Evolutionary conservation across 2,888 invertebrate species (phyloP), one percentile per base, ranked within the genome.

Genomic region (Conchocele bisecta): DNA sequence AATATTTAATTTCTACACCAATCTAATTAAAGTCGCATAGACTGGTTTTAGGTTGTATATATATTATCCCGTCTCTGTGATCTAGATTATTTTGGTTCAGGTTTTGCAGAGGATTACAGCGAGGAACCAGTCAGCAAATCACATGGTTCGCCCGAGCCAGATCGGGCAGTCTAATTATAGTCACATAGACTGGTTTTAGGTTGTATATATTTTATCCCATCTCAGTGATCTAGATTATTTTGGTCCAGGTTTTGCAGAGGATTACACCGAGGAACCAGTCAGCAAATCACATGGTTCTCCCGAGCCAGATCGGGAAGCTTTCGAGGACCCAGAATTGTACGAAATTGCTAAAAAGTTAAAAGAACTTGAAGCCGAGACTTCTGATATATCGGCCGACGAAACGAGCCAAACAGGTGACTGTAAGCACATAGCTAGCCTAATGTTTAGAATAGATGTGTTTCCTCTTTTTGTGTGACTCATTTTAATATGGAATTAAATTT

Each of bases 271-370:
- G 39, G 78, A n/a, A n/a, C n/a, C n/a, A n/a, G 54, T 60, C 63
- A 65, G 63, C 46, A 41, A 58, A 35, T 75, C 75, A 39, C 53
- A 72, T 58, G 64, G 75, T 54, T 83, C 83, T 46, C 83, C 82
- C 50, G 81, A 84, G 46, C 79, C 78, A 44, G 81, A 76, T 59
- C 76, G 77, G 60, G 74, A 73, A 24, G 82, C 78, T 44, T 83
- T 75, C 61, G 85, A 82, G 54, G 86, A 86, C 65, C 86, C 84
- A 48, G 86, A 86, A 79, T 70, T 86, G 51, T 80, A 81, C 66
- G 86, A 83, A 73, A 83, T 86, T 44, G 78, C 81, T 53, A 72
- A 80, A 79, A 86, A 86, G 72, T 75, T 86, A 37, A 82, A 79
- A 60, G 81, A 83, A 57, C 79, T 86, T 51, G 83, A 83, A 35